Evolutionary conservation across 2,113 vertebrate genomes (phyloP), one percentile per base, ranked within the genome.

Genomic region (Apistogramma diplotaenia): DNA sequence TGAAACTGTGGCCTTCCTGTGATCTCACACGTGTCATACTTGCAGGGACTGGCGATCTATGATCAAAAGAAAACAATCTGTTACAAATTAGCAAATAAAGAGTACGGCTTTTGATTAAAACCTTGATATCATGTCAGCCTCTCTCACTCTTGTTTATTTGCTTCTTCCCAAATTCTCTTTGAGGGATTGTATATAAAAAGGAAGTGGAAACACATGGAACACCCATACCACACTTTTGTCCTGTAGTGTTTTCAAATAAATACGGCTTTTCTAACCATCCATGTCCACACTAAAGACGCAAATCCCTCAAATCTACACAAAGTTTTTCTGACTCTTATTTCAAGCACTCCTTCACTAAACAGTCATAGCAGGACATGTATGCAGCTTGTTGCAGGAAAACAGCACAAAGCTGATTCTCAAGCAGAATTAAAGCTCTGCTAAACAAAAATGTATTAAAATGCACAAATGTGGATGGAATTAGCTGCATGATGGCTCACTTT

Each of bases 181-280:
- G 16, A 49, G 40, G 25, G 10, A 19, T 51, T 70, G 72, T 89
- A 79, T 78, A 83, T 76, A 70, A 62, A 58, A 31, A 76, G 31
- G 29, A 86, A 77, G 76, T 77, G 58, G 80, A 90, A 91, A 82
- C 84, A 87, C 55, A 46, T 87, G 29, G 37, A 37, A 79, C 70
- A 89, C 58, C 81, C 60, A 88, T 79, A 53, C 73, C 72, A 33
- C 40, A 73, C 27, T 82, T 85, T 49, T 79, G 83, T 79, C 13
- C 71, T 37, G n/a, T 37, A 76, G 21, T 23, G 2, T 37, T 85
- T 79, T 79, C 59, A 59, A 82, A 76, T 70, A 85, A 79, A 83
- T 35, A 59, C 12, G 10, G 40, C 73, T 82, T 51, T 78, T 74
- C 67, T 33, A 84, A 58, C 72, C n/a, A 87, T 79, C 70, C 73